Evolutionary conservation across 2,797 vertebrate genomes (phyloP).

Genomic region (Gastrophryne carolinensis): DNA sequence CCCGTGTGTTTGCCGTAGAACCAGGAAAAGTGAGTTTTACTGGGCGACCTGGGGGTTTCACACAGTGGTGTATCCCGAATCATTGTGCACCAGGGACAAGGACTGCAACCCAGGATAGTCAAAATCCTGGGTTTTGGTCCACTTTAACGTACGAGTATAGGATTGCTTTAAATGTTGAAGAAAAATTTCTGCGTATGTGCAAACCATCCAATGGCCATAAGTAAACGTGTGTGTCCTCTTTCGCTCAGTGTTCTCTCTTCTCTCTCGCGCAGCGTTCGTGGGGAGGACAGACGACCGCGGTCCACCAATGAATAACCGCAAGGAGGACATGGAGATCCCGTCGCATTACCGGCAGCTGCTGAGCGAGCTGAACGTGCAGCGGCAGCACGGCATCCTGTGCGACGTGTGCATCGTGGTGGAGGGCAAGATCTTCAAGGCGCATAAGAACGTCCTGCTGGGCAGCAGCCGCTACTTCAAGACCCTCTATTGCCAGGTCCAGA

Average conservation of each 20-base stretch:
- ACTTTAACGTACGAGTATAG: no score
- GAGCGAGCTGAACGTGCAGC: constrained; percentile 92
- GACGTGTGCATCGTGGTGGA: constrained; percentile 94
- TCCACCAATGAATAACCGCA: constrained; percentile 93
- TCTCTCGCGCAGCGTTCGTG: constrained; percentile 61
- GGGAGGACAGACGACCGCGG: constrained; percentile 68
- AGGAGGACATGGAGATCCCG: constrained; percentile 98
- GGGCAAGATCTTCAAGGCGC: constrained; percentile 95
- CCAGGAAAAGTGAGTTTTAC: no score
- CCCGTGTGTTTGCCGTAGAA: no score
- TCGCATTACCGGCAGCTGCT: constrained; percentile 97
- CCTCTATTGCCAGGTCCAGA: constrained; percentile 94
- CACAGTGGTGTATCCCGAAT: no score
- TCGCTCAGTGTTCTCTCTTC: background rate
- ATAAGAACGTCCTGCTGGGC: constrained; percentile 93
- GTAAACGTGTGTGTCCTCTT: no score
- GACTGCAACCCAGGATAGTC: no score
- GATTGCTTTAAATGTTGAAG: no score
- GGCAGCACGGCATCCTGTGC: constrained; percentile 94
- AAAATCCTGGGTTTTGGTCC: no score
- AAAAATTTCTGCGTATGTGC: no score
- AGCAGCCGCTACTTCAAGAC: constrained; percentile 98
- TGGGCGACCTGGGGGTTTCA: no score
- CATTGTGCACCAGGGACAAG: no score
- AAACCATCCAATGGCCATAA: no score